A percentile compares a stretch with the other conserved stretches of the same genome.
These are phyloP conservation scores for Menura novaehollandiae DNA, from an alignment of 2,113 vertebrate genomes.

Conservation along the genomic window DNA sequence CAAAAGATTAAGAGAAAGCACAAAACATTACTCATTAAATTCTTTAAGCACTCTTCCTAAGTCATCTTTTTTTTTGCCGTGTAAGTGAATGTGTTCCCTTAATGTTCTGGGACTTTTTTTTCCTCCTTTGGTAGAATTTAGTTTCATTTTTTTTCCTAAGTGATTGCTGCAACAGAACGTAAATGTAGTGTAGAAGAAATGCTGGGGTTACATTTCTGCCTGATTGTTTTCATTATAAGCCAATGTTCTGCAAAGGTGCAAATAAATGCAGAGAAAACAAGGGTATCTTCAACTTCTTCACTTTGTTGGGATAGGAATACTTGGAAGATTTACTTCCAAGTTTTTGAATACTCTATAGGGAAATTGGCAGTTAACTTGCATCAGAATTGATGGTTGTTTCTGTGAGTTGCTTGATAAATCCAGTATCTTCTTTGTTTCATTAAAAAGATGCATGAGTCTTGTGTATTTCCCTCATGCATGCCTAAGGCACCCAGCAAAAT, in stretches of 20 bases:
- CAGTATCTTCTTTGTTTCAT: neutral
- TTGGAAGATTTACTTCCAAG: neutral
- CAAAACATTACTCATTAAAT: neutral
- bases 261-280: neutral
- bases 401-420: conserved; percentile 11
- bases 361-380: neutral
- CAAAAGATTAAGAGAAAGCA: neutral
- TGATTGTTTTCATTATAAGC: neutral
- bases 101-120: neutral
- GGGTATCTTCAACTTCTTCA: neutral
- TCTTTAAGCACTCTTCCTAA: neutral
- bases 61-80: neutral
- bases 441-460: neutral
- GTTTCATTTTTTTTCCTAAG: neutral
- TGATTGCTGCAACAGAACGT: neutral
- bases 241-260: neutral
- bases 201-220: neutral
- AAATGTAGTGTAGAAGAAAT: neutral
- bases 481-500: neutral
- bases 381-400: neutral
- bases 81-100: neutral
- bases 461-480: neutral
- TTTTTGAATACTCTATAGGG: neutral
- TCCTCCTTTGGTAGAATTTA: neutral
- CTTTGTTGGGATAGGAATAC: neutral